These are phyloP conservation scores for Hedychridium roseum DNA, from an alignment of 2,888 invertebrate genomes.

Conservation along the genomic window DNA sequence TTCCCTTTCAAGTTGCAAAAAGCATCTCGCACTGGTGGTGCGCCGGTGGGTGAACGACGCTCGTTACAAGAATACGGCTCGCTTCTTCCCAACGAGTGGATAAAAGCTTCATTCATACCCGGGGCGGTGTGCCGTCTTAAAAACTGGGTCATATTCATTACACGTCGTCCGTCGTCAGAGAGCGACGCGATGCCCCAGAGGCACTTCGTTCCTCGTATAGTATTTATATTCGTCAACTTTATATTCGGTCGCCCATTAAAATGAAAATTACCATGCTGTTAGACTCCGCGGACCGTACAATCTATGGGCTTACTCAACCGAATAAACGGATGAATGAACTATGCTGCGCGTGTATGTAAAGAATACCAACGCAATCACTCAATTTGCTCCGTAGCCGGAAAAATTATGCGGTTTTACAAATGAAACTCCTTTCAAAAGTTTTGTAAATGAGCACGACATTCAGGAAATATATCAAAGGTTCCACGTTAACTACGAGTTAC, in stretches of 20 bases:
- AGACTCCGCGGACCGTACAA: no score
- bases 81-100: constrained; percentile 42
- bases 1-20: constrained; percentile 30
- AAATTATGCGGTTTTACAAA: no score
- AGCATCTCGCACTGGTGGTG: constrained; percentile 24
- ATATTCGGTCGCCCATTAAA: constrained; percentile 19
- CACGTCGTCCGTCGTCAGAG: constrained; percentile 27
- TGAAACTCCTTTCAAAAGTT: no score
- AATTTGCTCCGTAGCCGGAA: no score
- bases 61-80: constrained; percentile 34
- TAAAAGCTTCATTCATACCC: constrained; percentile 47
- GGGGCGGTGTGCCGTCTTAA: constrained; percentile 36
- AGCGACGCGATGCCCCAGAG: constrained; percentile 13
- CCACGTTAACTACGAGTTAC: no score
- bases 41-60: constrained; percentile 25
- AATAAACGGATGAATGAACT: no score
- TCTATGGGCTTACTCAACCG: no score
- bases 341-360: no score
- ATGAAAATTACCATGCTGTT: constrained; percentile 20
- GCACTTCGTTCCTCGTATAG: constrained; percentile 6
- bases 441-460: no score
- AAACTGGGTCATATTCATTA: constrained; percentile 58
- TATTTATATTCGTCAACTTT: constrained; percentile 13
- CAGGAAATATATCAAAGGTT: no score
- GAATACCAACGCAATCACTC: no score